Percentiles rank a stretch among this genome's conserved stretches.
Evolutionary conservation across 2,888 invertebrate species (phyloP).

Genomic region (Cacoxenus indagator): DNA sequence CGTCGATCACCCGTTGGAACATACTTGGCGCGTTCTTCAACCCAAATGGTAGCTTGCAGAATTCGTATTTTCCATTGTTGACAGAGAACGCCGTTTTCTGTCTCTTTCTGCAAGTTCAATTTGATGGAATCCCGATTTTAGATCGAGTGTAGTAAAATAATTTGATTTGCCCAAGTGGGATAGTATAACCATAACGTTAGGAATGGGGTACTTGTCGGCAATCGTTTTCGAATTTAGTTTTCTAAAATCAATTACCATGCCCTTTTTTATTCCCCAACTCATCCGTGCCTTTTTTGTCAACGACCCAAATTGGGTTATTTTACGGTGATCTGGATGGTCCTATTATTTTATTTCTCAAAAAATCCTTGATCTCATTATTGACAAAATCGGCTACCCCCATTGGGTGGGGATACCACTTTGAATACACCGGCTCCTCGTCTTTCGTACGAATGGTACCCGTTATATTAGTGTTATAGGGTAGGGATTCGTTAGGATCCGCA

Average conservation of each 20-base stretch:
- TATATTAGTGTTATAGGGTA: constrained; percentile 30
- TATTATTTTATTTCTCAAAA: neutral
- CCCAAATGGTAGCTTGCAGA: neutral
- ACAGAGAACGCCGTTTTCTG: neutral
- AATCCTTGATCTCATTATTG: neutral
- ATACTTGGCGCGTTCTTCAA: neutral
- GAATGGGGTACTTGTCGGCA: neutral
- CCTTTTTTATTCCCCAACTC: neutral
- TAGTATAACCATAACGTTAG: too few relatives aligned
- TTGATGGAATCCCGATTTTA: neutral
- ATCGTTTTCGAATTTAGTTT: neutral
- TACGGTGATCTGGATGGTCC: neutral
- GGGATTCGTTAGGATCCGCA: constrained; percentile 27
- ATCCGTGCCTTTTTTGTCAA: neutral
- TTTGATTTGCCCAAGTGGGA: too few relatives aligned
- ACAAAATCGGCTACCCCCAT: neutral
- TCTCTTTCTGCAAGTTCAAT: neutral
- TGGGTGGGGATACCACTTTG: constrained; percentile 18
- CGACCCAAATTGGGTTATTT: neutral
- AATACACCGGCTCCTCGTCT: constrained; percentile 32
- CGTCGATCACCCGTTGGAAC: neutral
- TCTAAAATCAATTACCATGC: neutral
- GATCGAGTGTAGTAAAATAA: too few relatives aligned
- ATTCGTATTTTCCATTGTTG: neutral
- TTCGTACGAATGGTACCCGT: constrained; percentile 31